Evolutionary conservation across 1,140 invertebrate species (phyloP).

Genomic region (Episyrphus balteatus): DNA sequence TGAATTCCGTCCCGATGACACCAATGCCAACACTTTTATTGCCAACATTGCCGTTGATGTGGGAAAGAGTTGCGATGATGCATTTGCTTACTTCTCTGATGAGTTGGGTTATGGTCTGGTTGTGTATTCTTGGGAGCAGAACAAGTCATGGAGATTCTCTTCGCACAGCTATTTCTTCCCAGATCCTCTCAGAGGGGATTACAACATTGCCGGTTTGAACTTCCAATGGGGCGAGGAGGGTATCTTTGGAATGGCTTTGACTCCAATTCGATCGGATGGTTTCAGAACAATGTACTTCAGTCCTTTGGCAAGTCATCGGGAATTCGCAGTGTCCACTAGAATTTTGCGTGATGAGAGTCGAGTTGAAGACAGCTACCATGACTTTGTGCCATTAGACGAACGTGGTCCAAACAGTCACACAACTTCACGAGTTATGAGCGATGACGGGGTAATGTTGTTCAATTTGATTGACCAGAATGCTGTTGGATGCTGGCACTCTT

Average conservation of each 20-base stretch:
- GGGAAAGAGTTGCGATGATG: slow-evolving; percentile 61
- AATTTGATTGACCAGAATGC: slow-evolving; percentile 68
- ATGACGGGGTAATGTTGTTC: slow-evolving; percentile 60
- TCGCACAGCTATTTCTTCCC: slow-evolving; percentile 65
- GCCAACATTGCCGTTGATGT: slow-evolving; percentile 71
- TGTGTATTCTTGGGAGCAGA: slow-evolving; percentile 60
- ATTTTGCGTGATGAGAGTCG: slow-evolving; percentile 55
- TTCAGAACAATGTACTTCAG: slow-evolving; percentile 63
- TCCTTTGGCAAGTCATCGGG: slow-evolving; percentile 59
- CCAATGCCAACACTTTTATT: slow-evolving; percentile 64
- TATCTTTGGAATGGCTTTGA: slow-evolving; percentile 65
- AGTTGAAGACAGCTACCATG: slow-evolving; percentile 55
- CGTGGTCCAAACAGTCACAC: slow-evolving; percentile 55
- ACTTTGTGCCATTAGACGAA: slow-evolving; percentile 56
- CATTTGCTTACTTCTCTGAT: slow-evolving; percentile 68
- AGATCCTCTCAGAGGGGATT: slow-evolving; percentile 64
- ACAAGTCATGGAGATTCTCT: slow-evolving; percentile 63
- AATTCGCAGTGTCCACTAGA: slow-evolving; percentile 64
- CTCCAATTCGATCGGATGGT: slow-evolving; percentile 50
- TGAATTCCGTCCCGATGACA: slow-evolving; percentile 56
- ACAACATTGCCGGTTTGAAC: slow-evolving; percentile 64
- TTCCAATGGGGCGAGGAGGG: slow-evolving; percentile 75
- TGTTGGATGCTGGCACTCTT: slow-evolving; percentile 68
- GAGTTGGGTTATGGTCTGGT: slow-evolving; percentile 70
- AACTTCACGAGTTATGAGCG: slow-evolving; percentile 59